Evolutionary conservation across 2,113 vertebrate species (phyloP).

Genomic region (Bufo gargarizans): DNA sequence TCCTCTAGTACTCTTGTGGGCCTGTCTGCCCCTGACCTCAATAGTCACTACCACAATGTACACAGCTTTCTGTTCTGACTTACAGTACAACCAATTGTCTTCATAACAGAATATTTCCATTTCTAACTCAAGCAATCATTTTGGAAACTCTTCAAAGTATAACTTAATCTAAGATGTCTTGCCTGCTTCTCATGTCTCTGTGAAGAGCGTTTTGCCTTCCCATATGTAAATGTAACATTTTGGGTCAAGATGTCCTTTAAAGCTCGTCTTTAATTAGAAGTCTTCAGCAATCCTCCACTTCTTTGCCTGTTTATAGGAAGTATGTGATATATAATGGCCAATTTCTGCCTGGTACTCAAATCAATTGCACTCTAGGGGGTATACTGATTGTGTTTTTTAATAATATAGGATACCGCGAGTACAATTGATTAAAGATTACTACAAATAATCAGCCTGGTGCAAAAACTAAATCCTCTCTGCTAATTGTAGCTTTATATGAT

Average conservation of each 20-base stretch:
- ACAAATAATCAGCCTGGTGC: slow-evolving; percentile 40
- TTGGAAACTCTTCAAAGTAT: neutral
- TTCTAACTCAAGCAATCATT: neutral
- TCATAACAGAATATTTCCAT: too few relatives aligned
- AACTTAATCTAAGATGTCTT: neutral
- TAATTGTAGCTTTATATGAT: slow-evolving; percentile 41
- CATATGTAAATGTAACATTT: slow-evolving; percentile 12
- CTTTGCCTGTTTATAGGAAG: neutral
- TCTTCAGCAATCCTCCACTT: neutral
- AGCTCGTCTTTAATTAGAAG: slow-evolving; percentile 2
- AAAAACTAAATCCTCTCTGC: slow-evolving; percentile 24
- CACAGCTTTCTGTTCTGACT: too few relatives aligned
- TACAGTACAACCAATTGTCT: too few relatives aligned
- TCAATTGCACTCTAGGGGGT: slow-evolving; percentile 46
- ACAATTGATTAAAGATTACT: slow-evolving; percentile 48
- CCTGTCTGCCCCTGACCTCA: too few relatives aligned
- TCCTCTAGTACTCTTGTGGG: too few relatives aligned
- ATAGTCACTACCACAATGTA: too few relatives aligned
- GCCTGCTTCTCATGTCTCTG: neutral
- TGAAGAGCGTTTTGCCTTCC: neutral
- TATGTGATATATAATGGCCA: neutral
- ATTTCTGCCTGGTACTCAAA: slow-evolving; percentile 20
- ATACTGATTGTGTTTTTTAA: slow-evolving; percentile 34
- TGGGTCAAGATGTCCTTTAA: slow-evolving; percentile 26
- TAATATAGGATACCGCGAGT: slow-evolving; percentile 36